Conservation (phyloP, 2,113 vertebrate genomes). For the Dromaius novaehollandiae region DNA sequence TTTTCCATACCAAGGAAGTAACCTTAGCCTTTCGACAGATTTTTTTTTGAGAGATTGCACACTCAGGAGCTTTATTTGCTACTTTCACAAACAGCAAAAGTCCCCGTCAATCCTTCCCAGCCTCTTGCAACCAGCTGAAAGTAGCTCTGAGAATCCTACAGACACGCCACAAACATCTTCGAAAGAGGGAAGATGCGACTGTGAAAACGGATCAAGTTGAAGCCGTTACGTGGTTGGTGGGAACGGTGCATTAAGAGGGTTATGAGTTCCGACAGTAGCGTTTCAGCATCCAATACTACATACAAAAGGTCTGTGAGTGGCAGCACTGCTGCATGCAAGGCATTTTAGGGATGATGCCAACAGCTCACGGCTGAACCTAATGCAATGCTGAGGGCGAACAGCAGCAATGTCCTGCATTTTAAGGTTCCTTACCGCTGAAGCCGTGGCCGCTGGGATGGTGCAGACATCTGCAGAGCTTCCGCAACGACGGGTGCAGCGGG, state of each 20-base stretch:
- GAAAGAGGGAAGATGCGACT: neutral
- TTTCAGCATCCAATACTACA: neutral
- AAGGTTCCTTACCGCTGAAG: neutral
- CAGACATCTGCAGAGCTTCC: too few species aligned
- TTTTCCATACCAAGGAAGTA: neutral
- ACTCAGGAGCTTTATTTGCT: neutral
- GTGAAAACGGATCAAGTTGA: neutral
- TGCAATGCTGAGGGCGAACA: too few species aligned
- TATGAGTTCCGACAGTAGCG: neutral
- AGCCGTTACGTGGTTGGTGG: neutral
- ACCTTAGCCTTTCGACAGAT: neutral
- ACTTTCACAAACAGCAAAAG: neutral
- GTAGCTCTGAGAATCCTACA: neutral
- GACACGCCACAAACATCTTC: neutral
- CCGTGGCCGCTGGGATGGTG: too few species aligned
- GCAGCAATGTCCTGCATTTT: constrained; percentile 34
- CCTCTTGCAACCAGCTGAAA: neutral
- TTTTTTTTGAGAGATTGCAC: neutral
- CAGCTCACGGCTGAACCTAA: too few species aligned
- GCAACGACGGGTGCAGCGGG: too few species aligned
- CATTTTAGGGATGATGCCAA: constrained; percentile 25
- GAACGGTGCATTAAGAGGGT: neutral
- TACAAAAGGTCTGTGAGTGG: neutral
- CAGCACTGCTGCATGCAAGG: constrained; percentile 45
- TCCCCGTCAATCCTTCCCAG: neutral